A percentile compares a stretch with the other conserved stretches of the same genome.
These are phyloP conservation scores for Folsomia candida DNA, from an alignment of 2,888 invertebrate species.

Conservation along the genomic window DNA sequence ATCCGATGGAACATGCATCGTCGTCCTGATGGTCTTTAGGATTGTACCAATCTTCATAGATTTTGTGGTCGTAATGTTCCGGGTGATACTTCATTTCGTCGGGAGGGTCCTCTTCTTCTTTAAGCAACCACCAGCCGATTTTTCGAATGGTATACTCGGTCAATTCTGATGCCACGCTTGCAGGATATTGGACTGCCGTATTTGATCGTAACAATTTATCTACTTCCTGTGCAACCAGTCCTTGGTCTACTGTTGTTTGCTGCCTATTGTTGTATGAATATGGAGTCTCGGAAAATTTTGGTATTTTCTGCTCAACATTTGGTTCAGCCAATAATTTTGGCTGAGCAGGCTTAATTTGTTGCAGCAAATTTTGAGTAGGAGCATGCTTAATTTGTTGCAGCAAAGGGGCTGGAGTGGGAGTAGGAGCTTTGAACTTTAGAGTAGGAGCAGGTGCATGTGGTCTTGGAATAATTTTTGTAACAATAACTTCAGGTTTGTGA, in stretches of 20 bases:
- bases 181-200: constrained; percentile 24
- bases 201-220: constrained; percentile 11
- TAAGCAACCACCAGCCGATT: constrained; percentile 36
- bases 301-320: constrained; percentile 29
- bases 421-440: no score
- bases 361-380: constrained; percentile 27
- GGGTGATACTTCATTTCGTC: constrained; percentile 22
- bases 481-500: constrained; percentile 2
- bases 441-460: constrained; percentile 24
- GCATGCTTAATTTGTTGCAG: no score
- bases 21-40: constrained; percentile 14
- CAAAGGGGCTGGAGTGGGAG: no score
- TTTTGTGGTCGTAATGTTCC: constrained; percentile 31
- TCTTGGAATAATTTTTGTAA: constrained; percentile 6
- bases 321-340: constrained; percentile 22
- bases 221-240: constrained; percentile 28
- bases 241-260: background rate
- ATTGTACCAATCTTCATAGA: constrained; percentile 9
- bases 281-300: constrained; percentile 17
- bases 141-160: constrained; percentile 34
- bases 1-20: constrained; percentile 30
- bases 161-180: constrained; percentile 19
- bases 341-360: constrained; percentile 30
- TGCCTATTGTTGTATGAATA: background rate
- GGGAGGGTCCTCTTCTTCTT: constrained; percentile 30